Evolutionary conservation across 2,797 vertebrate species (phyloP).

Genomic region (Crossoptilon crossoptilon): DNA sequence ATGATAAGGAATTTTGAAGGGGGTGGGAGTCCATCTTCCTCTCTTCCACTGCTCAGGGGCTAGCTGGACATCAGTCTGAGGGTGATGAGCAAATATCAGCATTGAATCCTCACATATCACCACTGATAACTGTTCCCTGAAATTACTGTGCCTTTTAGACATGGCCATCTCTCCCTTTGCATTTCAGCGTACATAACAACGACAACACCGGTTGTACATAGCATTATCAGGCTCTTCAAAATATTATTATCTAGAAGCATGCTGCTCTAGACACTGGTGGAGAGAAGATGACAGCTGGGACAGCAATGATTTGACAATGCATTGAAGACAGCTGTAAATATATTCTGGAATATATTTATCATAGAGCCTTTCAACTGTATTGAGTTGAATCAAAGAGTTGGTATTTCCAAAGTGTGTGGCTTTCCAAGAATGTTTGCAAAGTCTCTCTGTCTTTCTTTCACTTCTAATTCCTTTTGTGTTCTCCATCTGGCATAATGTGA

Average conservation of each 20-base stretch:
- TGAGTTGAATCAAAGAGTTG: not conserved
- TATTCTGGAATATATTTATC: not conserved
- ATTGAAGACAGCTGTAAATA: not conserved
- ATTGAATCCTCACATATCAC: not conserved
- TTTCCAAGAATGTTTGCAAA: not conserved
- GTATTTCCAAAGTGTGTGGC: not conserved
- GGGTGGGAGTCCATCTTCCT: too few relatives aligned
- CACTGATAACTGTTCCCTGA: not conserved
- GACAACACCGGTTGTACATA: not conserved
- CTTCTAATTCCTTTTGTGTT: not conserved
- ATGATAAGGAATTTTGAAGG: too few relatives aligned
- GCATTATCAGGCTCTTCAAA: not conserved
- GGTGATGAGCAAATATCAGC: not conserved
- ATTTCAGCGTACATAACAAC: not conserved
- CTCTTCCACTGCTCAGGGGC: too few relatives aligned
- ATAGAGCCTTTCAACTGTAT: not conserved
- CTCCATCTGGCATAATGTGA: not conserved
- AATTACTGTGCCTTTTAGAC: not conserved
- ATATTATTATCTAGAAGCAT: rapidly evolving
- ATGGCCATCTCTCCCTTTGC: not conserved
- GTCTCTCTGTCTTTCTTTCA: not conserved
- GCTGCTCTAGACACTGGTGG: not conserved
- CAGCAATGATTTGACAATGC: not conserved
- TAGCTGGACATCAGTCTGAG: too few relatives aligned
- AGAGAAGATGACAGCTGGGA: not conserved